Evolutionary conservation across 2,113 vertebrate species (phyloP).

Genomic region (Herpailurus yagouaroundi): DNA sequence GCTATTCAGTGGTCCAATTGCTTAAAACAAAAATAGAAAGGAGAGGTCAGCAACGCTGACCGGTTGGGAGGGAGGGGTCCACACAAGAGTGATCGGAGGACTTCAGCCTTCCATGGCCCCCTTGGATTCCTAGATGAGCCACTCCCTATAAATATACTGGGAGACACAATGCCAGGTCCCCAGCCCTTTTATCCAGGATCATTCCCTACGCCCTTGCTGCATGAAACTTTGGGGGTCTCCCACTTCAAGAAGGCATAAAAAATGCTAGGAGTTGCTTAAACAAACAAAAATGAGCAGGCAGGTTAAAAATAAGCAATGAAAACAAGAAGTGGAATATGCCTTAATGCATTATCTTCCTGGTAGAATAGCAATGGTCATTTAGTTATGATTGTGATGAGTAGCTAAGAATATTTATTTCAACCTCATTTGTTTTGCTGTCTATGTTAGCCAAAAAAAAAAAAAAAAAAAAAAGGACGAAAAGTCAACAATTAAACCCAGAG

Average conservation of each 20-base stretch:
- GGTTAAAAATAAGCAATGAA: constrained; percentile 7
- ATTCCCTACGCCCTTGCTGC: accelerated
- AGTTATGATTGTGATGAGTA: background rate
- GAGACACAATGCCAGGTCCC: background rate
- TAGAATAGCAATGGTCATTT: background rate
- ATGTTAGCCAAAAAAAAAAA: background rate
- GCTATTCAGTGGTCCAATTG: background rate
- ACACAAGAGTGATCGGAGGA: background rate
- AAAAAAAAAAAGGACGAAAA: background rate
- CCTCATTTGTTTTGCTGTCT: background rate
- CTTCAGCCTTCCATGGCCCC: background rate
- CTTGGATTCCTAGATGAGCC: background rate
- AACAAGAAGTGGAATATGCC: background rate
- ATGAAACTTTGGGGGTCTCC: background rate
- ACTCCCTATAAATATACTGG: background rate
- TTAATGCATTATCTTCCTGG: background rate
- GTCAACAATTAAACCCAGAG: constrained; percentile 12
- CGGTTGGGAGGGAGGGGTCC: background rate
- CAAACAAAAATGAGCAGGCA: background rate
- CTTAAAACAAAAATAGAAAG: background rate
- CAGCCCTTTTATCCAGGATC: background rate
- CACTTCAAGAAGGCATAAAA: background rate
- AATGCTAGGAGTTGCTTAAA: background rate
- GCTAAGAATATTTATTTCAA: background rate
- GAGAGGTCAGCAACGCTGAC: background rate